Base-by-base conservation (phyloP, 1,140 invertebrate genomes). In the Onthophagus taurus region DNA sequence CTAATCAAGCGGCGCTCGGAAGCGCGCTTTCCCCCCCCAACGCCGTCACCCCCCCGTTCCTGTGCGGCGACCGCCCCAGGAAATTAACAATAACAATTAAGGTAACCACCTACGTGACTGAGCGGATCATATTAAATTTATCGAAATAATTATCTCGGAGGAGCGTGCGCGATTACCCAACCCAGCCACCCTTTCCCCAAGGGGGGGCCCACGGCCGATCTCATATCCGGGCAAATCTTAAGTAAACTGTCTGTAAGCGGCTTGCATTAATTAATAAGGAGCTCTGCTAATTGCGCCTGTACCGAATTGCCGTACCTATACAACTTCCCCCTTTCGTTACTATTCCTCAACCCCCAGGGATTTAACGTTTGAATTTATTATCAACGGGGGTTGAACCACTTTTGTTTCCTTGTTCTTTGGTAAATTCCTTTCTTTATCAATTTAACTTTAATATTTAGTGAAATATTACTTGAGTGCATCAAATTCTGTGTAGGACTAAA, bases 191-290 rank as follows among this genome's bases (percentile, higher is more conserved):
- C 49, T 42, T 35, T 20, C 39, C 35, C 42, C 29, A 14, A 12
- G 41, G 29, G 41, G 29, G 39, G n/a, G 42, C 23, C 31, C 17
- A 20, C 34, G 31, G 38, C 52, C 49, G 48, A 56, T 47, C 55
- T 60, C 55, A 57, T 57, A 57, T 54, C 55, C 54, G 55, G 57
- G 48, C 50, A 45, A 55, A 58, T 59, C 59, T 59, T 61, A 57
- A 59, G 59, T 54, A 61, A 58, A 56, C 57, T 55, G 55, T 57
- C 57, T 57, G 58, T 57, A 59, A 60, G 58, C 57, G 57, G 57
- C 54, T 59, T 51, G 60, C 57, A 60, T 60, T 62, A 60, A 62
- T 62, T 62, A 63, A 61, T 59, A 61, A 63, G 59, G 54, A 61
- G 58, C 52, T 58, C 49, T 52, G 55, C 59, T 61, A 64, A 65